Percentiles rank a stretch among this genome's conserved stretches.
Evolutionary conservation across 2,113 vertebrate species (phyloP).

Genomic region (Phalacrocorax carbo): DNA sequence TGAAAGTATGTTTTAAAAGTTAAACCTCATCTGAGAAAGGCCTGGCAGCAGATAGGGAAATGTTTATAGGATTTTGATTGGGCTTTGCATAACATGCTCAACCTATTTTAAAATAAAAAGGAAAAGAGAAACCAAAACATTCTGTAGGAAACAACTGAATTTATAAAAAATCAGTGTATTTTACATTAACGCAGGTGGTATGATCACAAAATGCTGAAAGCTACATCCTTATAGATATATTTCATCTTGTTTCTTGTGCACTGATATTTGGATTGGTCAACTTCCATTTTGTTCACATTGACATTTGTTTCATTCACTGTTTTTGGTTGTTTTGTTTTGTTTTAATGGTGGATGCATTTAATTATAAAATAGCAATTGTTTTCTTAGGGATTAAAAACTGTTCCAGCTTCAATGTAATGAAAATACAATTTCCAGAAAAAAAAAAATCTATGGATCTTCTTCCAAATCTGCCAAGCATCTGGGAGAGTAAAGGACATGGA

Average conservation of each 20-base stretch:
- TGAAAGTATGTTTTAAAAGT: constrained; percentile 36
- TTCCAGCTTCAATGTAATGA: background rate
- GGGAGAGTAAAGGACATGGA: background rate
- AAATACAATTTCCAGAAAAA: background rate
- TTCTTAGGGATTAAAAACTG: background rate
- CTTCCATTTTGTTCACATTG: background rate
- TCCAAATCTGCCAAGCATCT: background rate
- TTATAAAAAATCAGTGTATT: background rate
- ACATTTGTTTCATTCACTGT: background rate
- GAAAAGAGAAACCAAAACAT: background rate
- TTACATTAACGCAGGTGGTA: background rate
- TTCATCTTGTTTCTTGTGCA: background rate
- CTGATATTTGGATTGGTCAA: background rate
- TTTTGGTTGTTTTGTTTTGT: background rate
- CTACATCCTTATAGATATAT: background rate
- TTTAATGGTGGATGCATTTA: background rate
- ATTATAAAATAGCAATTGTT: background rate
- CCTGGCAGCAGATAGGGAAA: background rate
- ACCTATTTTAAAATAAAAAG: background rate
- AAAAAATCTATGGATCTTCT: background rate
- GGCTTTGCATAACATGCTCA: background rate
- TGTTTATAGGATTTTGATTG: background rate
- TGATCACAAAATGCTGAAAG: background rate
- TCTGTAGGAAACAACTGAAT: background rate
- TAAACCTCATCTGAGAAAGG: constrained; percentile 27